Base-by-base conservation (phyloP, 2,113 vertebrate species). In the Pangasianodon hypophthalmus region DNA sequence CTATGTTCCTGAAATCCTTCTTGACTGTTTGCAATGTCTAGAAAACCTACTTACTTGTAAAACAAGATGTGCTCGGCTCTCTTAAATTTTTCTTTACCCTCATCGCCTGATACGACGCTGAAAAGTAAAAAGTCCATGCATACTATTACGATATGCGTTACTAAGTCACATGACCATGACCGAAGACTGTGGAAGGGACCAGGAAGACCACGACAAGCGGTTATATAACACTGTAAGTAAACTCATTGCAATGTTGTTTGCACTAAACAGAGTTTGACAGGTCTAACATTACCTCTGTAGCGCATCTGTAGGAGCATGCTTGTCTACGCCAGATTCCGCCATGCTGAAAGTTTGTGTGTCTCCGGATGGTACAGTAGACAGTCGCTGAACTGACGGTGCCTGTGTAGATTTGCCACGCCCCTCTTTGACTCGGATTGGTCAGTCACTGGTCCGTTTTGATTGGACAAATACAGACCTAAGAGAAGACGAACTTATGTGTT, bases 31-130 rank as follows among this genome's bases (percentile, higher is more conserved):
- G 58, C 24, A 46, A 11, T 64, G 24, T 44, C 46, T 88, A 69
- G 21, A 21, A 29, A 58, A 82, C 92, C 62, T 85, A 96, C 96
- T 93, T 85, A 96, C 96, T 93, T 95, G 88, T 96, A 96, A 91
- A 96, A 96, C 44, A 93, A 92, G 82, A 96, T 95, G 21, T 96
- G 7, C 0, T 93, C 18, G 54, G 93, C 95, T 50, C 90, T 95
- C 93, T 95, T 96, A 90, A 94, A 96, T 89, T 92, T 95, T 2
- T 90, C 91, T 75, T 91, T 89, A 0, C 84, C 86, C 32, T 95
- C 92, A 91, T 93, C 93, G 18, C 88, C 92, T 46, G 93, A 93
- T 11, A 93, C 50, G 24, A 92, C 86, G n/a, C 92, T 90, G 86
- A 26, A 91, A 84, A 67, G 64, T 32, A 91, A 88, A 80, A 80